Evolutionary conservation across 2,888 invertebrate genomes (phyloP).

Genomic region (Drosophila bunnanda): DNA sequence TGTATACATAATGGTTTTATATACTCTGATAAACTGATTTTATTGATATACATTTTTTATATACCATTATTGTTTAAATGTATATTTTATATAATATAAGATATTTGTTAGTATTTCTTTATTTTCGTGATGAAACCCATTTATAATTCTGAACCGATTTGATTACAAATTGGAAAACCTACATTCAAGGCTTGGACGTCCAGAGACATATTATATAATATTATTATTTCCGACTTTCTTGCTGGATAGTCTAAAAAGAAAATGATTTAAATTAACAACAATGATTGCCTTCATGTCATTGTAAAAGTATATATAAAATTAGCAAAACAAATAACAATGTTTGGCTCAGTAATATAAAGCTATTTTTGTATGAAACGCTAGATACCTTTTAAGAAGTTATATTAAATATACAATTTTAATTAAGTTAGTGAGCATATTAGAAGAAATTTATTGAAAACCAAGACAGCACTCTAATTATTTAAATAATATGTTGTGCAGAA

Average conservation of each 20-base stretch:
- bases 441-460: not conserved
- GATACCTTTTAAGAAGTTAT: not conserved
- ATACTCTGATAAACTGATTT: not conserved
- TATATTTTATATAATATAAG: too few species aligned
- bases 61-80: too few species aligned
- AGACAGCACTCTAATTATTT: not conserved
- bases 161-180: too few species aligned
- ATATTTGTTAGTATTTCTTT: too few species aligned
- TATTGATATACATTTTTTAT: not conserved
- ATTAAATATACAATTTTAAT: not conserved
- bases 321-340: not conserved
- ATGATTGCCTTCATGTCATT: not conserved
- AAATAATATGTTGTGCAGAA: not conserved
- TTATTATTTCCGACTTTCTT: not conserved
- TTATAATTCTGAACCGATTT: too few species aligned
- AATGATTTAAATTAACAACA: not conserved
- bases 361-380: not conserved
- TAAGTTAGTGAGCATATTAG: not conserved
- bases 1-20: not conserved
- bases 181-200: too few species aligned
- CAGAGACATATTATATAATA: too few species aligned
- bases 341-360: not conserved
- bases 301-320: not conserved
- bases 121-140: too few species aligned
- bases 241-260: not conserved